Base-by-base conservation (phyloP, 2,888 invertebrate species). In the Harmothoe impar region DNA sequence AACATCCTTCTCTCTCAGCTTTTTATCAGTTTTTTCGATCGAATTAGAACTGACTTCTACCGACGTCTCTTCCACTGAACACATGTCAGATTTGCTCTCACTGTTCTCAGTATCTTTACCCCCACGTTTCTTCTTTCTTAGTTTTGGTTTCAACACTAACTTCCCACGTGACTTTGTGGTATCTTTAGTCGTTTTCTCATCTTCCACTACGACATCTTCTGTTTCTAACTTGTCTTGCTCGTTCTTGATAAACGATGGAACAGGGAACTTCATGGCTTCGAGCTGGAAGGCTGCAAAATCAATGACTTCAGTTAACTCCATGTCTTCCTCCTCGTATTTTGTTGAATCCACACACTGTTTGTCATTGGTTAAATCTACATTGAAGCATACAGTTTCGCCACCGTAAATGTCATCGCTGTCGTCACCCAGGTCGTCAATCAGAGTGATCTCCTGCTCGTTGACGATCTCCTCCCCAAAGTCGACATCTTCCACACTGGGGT, bases 251-350 rank as follows among this genome's bases (percentile, higher is more conserved):
- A 85, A 51, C 17, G 85, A 43, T 29, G 43, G 85, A 20, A 85
- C 85, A 35, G 43, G 51, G 43, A 43, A 43, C 10, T 43, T 43
- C n/a, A n/a, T n/a, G 43, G 43, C 43, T 43, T 43, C 43, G 10
- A 43, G 43, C 5, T 43, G 3, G 43, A 43, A 43, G 10, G 43
- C 43, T 7, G 43, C 43, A 10, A 43, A 43, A 43, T 68, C 23
- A 20, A 89, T 3, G 25, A 89, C 89, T 29, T 78, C 78, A 0
- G 89, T 89, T 43, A 89, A 17, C 29, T 89, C 89, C 89, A 89
- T 89, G n/a, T 89, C 89, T 31, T 85, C 84, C 0, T 23, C 85
- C n/a, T 51, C 90, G n/a, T n/a, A 90, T 7, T 25, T 54, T 33
- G 85, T 56, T 25, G 78, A 35, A 68, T 68, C 23, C 0, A 1